Evolutionary conservation across 1,140 invertebrate genomes (phyloP), one percentile per base, ranked within the genome.

Genomic region (Drosophila tropicalis): DNA sequence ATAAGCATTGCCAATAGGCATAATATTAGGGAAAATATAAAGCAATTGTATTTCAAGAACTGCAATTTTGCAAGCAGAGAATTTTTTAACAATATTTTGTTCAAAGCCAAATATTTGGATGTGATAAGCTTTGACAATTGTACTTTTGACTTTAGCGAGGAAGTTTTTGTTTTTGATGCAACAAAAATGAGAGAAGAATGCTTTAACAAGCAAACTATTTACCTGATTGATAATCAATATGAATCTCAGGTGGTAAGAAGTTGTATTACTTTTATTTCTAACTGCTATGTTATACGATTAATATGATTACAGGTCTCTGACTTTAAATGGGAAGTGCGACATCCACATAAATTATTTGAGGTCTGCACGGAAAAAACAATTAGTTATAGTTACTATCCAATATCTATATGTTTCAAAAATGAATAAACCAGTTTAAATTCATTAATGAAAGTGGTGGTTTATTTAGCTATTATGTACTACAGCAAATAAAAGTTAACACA

Each of bases 81-180:
- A 12, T 3, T 12, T 7, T 47, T 83, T 15, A 15, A 63, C 13
- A 22, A 12, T 5, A 13, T 76, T 7, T 34, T 82, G 39, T 4
- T n/a, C 0, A 56, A 63, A 15, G 62, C 61, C 22, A 12, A 12
- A 22, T 15, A 54, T 6, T 32, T 72, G 7, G 61, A 86, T 9
- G 9, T 73, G 5, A n/a, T 86, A 10, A 67, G 75, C 29, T 65
- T 86, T 47, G 64, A 81, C 0, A 3, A 44, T 10, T 85, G 81
- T 62, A 1, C 15, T 2, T 81, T 85, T 68, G 17, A 7, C 0
- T 85, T 85, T 57, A 1, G 34, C 32, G 25, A 72, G 5, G 5
- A 29, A 29, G 25, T 29, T 1, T 78, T 74, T n/a, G 12, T 34
- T 6, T 81, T 85, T 55, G 12, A 41, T 9, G 62, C 60, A 5